phyloP scores from a whole-genome alignment of 2,888 invertebrate species.

The Pasiphila rectangulata region DNA sequence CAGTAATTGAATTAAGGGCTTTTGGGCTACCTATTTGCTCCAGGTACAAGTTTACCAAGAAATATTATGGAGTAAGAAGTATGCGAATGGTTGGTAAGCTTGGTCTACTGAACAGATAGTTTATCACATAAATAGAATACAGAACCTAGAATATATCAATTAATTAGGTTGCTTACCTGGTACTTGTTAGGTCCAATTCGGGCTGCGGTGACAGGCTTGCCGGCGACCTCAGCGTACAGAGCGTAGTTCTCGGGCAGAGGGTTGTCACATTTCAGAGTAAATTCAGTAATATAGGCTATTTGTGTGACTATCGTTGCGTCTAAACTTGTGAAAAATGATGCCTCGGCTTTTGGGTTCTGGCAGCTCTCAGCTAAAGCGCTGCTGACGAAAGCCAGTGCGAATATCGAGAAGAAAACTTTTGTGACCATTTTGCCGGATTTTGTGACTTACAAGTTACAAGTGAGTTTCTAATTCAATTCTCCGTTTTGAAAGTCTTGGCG shows the following conservation, averaged over 20 bases:
- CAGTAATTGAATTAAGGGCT: too few relatives aligned
- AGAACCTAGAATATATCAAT: neutral
- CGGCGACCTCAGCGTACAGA: slow-evolving; percentile 94
- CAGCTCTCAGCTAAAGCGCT: slow-evolving; percentile 57
- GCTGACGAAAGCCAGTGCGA: slow-evolving; percentile 49
- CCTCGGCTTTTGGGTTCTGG: slow-evolving; percentile 84
- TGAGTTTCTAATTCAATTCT: slow-evolving; percentile 38
- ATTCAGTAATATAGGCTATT: slow-evolving; percentile 95
- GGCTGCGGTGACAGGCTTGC: slow-evolving; percentile 91
- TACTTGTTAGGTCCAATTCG: slow-evolving; percentile 88
- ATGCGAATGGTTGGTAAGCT: too few relatives aligned
- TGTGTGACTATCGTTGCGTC: slow-evolving; percentile 95
- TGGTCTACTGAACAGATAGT: too few relatives aligned
- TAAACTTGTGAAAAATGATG: slow-evolving; percentile 93
- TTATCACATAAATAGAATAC: too few relatives aligned
- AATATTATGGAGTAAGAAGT: too few relatives aligned
- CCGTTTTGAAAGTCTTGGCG: slow-evolving; percentile 1
- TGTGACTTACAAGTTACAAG: slow-evolving; percentile 44
- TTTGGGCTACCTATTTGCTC: too few relatives aligned
- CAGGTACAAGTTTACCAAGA: too few relatives aligned
- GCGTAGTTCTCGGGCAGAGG: slow-evolving; percentile 83
- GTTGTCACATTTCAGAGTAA: slow-evolving; percentile 90
- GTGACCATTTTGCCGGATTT: slow-evolving; percentile 64
- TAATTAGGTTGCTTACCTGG: slow-evolving; percentile 83
- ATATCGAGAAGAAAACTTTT: slow-evolving; percentile 56